phyloP scores from a whole-genome alignment of 1,140 invertebrate genomes.

The Achatina immaculata region DNA sequence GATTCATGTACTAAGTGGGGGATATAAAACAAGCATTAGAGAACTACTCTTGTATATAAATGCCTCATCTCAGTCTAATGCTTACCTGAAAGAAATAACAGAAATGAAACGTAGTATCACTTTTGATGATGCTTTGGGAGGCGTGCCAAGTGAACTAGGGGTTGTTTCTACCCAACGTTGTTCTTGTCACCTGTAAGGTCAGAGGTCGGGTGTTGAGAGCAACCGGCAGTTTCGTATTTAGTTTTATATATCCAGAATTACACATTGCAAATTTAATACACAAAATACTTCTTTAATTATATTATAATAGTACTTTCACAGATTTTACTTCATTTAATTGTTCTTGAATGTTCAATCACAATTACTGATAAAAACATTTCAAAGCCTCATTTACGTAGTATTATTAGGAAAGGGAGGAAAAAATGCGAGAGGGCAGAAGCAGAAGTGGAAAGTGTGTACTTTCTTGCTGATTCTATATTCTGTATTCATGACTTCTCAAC shows the following conservation, averaged over 20 bases:
- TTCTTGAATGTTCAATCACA: no score
- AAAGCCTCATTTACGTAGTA: neutral
- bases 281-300: no score
- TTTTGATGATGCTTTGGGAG: neutral
- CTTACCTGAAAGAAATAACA: neutral
- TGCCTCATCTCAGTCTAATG: no score
- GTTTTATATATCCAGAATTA: no score
- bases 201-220: neutral
- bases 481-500: constrained; percentile 6
- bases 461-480: constrained; percentile 2
- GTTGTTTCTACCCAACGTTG: constrained; percentile 14
- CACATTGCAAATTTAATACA: no score
- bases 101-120: neutral
- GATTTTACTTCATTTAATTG: no score
- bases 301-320: no score
- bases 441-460: neutral
- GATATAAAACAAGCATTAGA: no score
- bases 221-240: neutral
- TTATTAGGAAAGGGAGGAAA: neutral
- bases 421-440: neutral
- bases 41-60: no score
- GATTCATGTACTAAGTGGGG: no score
- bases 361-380: no score
- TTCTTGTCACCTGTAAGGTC: constrained; percentile 16
- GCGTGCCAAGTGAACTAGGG: neutral